Base-by-base conservation (phyloP, 2,888 invertebrate species). In the Pollenia angustigena region DNA sequence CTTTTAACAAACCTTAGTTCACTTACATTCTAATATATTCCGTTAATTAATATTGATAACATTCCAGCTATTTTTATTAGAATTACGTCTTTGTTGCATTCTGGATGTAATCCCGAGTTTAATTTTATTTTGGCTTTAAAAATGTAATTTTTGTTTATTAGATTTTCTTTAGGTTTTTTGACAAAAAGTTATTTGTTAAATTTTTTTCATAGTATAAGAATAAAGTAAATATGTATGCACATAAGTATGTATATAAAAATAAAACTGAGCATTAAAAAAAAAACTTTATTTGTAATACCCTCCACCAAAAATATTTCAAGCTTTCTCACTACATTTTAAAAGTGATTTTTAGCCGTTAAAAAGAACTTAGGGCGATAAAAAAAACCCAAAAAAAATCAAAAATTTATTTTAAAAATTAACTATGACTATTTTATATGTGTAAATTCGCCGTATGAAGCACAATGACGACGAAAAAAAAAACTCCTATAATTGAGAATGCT, bases 11-110 rank as follows among this genome's bases (percentile, higher is more conserved):
- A 46, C 10, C n/a, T 56, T 42, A 44, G 4, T 14, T 52, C 42
- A 52, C 75, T 81, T 81, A 85, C 64, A 62, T 81, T 85, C 75
- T 85, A 85, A 69, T 64, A 46, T 80, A 50, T 54, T 44, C 62
- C 4, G 74, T 48, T 84, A 69, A 12, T 69, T 58, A 44, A 23
- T 80, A 66, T 68, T 66, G n/a, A 58, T 58, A 58, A 68, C 50
- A 44, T 80, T 69, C 60, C 50, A 79, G 50, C 58, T 42, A 42
- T 64, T 64, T 23, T 40, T 56, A n/a, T 64, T 32, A 46, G 3
- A 32, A 32, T 66, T 32, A 48, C 11, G 44, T 66, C 16, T 32
- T 10, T 42, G 56, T 58, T 44, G 1, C 40, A 68, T 40, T 75
- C 14, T 64, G 69, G 62, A 80, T 69, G 71, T 85, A 42, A 85